Base-by-base conservation (phyloP, 1,140 invertebrate species). In the Halesus radiatus region DNA sequence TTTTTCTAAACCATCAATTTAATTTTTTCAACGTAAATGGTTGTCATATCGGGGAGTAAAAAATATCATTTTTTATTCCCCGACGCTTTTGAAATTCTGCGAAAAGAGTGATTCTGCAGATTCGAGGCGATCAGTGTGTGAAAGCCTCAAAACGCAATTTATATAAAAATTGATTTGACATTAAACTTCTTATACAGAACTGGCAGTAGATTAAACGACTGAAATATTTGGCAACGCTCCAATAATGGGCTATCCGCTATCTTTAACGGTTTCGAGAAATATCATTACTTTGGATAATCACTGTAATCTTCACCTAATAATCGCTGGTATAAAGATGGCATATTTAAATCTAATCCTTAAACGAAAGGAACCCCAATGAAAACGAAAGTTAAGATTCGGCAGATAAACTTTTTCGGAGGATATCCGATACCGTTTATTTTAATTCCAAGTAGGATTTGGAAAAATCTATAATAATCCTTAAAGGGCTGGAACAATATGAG, bases 401-500 rank as follows among this genome's bases (percentile, higher is more conserved):
- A 16, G 53, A 58, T 37, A 72, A 72, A 72, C 20, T 56, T 75
- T 56, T 75, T 75, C 18, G 29, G 6, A 26, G 7, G 37, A 45
- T 45, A 45, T 45, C 37, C 37, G 26, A 58, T 60, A 75, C 60
- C 22, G 72, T 75, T 18, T 37, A 75, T 75, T 75, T 75, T 75
- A 75, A 75, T 75, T 75, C 72, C 29, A 22, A 56, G 72, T 16
- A 75, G 72, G 72, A 72, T 72, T 72, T 29, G 10, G 23, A 56
- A 13, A 74, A 74, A 54, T 26, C 50, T 29, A 18, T 16, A 23
- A 72, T 23, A 20, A 72, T 72, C 50, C 50, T 52, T 50, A 29
- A 29, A 29, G 26, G 18, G 16, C 32, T 10, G 72, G 15, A 37
- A 75, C 32, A 75, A 75, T 75, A 75, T 32, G 20, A 58, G 72